These are phyloP conservation scores for Wiebesia pumilae DNA, from an alignment of 1,140 invertebrate genomes.

Conservation along the genomic window DNA sequence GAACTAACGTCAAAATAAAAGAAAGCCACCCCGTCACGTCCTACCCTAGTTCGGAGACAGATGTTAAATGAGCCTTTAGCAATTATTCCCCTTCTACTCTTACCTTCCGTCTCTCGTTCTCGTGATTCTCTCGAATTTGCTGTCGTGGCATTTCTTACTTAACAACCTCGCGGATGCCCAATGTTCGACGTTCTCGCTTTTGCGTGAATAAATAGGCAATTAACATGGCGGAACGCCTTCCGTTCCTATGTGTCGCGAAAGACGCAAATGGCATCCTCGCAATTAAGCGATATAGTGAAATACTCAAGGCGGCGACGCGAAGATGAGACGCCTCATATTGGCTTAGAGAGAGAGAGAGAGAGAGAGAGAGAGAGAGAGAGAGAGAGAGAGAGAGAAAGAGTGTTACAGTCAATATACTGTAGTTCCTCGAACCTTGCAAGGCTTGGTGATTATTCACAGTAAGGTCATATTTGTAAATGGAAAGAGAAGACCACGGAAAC, in stretches of 20 bases:
- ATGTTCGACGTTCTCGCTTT: not conserved
- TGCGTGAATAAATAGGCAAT: slow-evolving; percentile 48
- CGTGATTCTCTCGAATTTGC: slow-evolving; percentile 5
- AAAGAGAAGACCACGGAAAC: not conserved
- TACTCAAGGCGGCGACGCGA: not conserved
- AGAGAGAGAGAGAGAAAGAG: too few relatives aligned
- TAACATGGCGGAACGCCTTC: slow-evolving; percentile 35
- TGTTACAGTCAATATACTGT: not conserved
- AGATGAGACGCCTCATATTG: not conserved
- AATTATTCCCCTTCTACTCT: slow-evolving; percentile 36
- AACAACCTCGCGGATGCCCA: not conserved
- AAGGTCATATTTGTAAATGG: not conserved
- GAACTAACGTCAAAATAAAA: slow-evolving; percentile 46
- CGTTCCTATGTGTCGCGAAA: not conserved
- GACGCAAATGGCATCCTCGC: slow-evolving; percentile 51
- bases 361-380: too few relatives aligned
- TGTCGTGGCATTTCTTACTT: slow-evolving; percentile 42
- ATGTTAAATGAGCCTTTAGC: slow-evolving; percentile 46
- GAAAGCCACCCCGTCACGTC: slow-evolving; percentile 27
- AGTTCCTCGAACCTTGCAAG: not conserved
- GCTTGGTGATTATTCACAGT: not conserved
- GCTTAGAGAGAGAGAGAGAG: not conserved
- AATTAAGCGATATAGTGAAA: slow-evolving; percentile 53
- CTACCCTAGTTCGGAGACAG: slow-evolving; percentile 12
- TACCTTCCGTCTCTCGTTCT: not conserved